Evolutionary conservation across 2,797 vertebrate species (phyloP).

Genomic region (Premnoplex brunnescens): DNA sequence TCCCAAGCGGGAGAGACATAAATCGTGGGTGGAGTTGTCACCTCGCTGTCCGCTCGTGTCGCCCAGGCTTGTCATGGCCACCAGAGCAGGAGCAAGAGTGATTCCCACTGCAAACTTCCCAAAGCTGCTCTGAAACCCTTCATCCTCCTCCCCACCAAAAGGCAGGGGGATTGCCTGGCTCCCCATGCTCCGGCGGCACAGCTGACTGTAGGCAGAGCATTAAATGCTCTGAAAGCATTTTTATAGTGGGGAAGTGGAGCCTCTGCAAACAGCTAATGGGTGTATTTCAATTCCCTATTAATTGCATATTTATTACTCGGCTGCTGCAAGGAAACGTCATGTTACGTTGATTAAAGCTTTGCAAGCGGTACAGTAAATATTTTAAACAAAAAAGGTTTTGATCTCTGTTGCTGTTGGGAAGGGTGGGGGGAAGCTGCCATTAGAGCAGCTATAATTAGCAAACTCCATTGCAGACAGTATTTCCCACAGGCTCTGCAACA

Average conservation of each 20-base stretch:
- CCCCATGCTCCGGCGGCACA: neutral
- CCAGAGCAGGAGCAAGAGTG: neutral
- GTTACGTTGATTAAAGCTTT: slow-evolving; percentile 61
- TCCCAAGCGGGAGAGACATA: neutral
- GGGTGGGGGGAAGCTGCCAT: slow-evolving; percentile 54
- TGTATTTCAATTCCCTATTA: slow-evolving; percentile 66
- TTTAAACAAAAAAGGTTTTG: slow-evolving; percentile 74
- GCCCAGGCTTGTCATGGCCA: accelerated
- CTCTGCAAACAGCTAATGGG: slow-evolving; percentile 71
- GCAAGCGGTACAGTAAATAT: slow-evolving; percentile 64
- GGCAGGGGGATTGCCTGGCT: neutral
- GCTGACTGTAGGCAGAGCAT: neutral
- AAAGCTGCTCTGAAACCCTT: neutral
- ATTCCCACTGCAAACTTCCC: neutral
- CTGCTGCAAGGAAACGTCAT: slow-evolving; percentile 61
- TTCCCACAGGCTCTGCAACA: slow-evolving; percentile 56
- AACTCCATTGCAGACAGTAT: slow-evolving; percentile 47
- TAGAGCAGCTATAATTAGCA: slow-evolving; percentile 66
- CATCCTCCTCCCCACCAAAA: neutral
- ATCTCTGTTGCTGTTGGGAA: slow-evolving; percentile 64
- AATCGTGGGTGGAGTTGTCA: neutral
- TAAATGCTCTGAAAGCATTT: slow-evolving; percentile 41
- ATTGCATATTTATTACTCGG: slow-evolving; percentile 59
- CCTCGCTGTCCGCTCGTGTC: accelerated
- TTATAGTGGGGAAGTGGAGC: slow-evolving; percentile 18